Percentiles rank a stretch among this genome's conserved stretches.
These are phyloP conservation scores for Zaprionus lachaisei DNA, from an alignment of 1,140 invertebrate species.

Conservation along the genomic window DNA sequence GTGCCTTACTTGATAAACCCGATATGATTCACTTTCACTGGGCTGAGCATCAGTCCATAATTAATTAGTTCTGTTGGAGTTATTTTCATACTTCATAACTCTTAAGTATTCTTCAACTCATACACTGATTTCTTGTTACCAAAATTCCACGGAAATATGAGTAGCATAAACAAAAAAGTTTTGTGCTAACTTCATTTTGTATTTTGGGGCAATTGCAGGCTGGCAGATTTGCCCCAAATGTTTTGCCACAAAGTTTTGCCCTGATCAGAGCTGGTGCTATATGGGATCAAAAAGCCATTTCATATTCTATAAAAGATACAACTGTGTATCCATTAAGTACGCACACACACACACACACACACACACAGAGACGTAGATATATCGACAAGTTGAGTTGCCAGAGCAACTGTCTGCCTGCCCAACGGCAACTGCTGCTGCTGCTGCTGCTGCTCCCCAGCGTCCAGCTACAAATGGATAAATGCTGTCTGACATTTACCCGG, in stretches of 20 bases:
- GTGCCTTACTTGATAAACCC: too few species aligned
- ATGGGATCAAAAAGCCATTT: conserved; percentile 32
- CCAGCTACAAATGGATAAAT: conserved; percentile 78
- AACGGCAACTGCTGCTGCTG: conserved; percentile 36
- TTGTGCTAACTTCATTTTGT: not conserved
- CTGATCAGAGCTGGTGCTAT: conserved; percentile 7
- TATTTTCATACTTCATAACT: conserved; percentile 5
- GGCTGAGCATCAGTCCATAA: not conserved
- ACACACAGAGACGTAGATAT: conserved; percentile 37
- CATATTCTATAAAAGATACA: conserved; percentile 51
- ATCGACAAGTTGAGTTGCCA: conserved; percentile 50
- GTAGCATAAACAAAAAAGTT: conserved; percentile 9
- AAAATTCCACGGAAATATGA: not conserved
- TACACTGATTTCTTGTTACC: not conserved
- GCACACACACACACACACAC: conserved; percentile 7
- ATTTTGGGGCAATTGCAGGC: not conserved
- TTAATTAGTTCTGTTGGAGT: not conserved
- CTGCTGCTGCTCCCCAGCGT: conserved; percentile 47
- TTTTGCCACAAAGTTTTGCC: conserved; percentile 4
- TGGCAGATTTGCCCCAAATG: not conserved
- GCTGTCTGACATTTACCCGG: conserved; percentile 76
- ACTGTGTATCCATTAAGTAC: conserved; percentile 71
- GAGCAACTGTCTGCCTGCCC: conserved; percentile 30
- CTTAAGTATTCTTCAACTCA: not conserved
- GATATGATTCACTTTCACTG: not conserved